Evolutionary conservation across 2,113 vertebrate species (phyloP), one percentile per base, ranked within the genome.

Genomic region (Chitala chitala): DNA sequence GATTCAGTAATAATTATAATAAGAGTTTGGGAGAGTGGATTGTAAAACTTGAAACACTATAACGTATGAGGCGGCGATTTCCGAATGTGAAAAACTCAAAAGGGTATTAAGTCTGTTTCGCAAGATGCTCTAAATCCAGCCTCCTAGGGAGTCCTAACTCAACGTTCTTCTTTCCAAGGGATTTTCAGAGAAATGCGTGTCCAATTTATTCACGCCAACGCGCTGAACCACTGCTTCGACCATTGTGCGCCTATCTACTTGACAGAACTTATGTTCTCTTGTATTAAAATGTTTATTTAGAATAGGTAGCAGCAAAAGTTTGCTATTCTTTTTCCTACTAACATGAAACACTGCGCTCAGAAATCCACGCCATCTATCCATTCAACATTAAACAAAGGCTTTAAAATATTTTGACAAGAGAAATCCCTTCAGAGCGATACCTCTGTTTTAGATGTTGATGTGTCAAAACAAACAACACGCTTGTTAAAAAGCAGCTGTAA

Each of bases 111-210:
- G 78, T 82, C 78, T 83, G 79, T 74, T 78, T 78, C 78, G 79
- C 79, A 75, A 83, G 26, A 31, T 38, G 54, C 71, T 69, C 78
- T 76, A 77, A 80, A 78, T 75, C 76, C 77, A 75, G 79, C 78
- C 78, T 76, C 69, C 66, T 77, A 74, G 73, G 78, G 78, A 78
- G 75, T 61, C 69, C 79, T 59, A 74, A 78, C 73, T 81, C 80
- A 81, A 29, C 78, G 77, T 73, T 78, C 78, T 76, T 76, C 59
- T 46, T 56, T 76, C 69, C 42, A 33, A 61, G 80, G 82, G 82
- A 83, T 80, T 82, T n/a, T 80, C 75, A 48, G 76, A 83, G 80
- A 76, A 82, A 84, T 84, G 83, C 83, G 81, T 82, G 76, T 82
- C 80, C 78, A 83, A 83, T 80, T 77, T 82, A 82, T 84, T 79